Evolutionary conservation across 2,797 vertebrate genomes (phyloP).

Genomic region (Heliangelus exortis): DNA sequence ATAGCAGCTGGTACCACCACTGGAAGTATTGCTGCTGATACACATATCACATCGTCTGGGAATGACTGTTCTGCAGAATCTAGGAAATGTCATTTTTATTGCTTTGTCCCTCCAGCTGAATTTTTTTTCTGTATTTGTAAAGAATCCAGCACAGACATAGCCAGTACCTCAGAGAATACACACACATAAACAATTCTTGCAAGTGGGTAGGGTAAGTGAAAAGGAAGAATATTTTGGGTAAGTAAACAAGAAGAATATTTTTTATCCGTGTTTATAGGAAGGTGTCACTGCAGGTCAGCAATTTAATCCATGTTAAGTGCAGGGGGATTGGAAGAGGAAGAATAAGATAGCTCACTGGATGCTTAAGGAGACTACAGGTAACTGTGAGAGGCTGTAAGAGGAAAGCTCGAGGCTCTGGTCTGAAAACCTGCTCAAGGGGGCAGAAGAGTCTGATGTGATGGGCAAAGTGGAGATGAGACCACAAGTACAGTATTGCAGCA

Average conservation of each 20-base stretch:
- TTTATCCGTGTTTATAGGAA: not conserved
- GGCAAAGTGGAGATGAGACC: not conserved
- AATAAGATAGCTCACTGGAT: not conserved
- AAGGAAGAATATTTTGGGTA: not conserved
- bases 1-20: not conserved
- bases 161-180: not conserved
- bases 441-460: not conserved
- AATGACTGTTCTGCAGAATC: not conserved
- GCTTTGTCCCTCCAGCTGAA: not conserved
- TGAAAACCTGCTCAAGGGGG: not conserved
- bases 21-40: not conserved
- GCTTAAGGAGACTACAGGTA: not conserved
- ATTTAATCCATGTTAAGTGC: not conserved
- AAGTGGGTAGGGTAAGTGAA: not conserved
- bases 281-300: not conserved
- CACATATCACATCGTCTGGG: not conserved
- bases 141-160: not conserved
- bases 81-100: not conserved
- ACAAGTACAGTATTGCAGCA: not conserved
- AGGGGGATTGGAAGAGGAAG: not conserved
- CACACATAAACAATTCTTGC: not conserved
- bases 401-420: not conserved
- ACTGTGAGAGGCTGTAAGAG: not conserved
- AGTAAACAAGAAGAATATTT: conserved; percentile 27
- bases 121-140: not conserved